A percentile compares a stretch with the other conserved stretches of the same genome.
Evolutionary conservation across 2,797 vertebrate species (phyloP).

Genomic region (Macroramphosus scolopax): DNA sequence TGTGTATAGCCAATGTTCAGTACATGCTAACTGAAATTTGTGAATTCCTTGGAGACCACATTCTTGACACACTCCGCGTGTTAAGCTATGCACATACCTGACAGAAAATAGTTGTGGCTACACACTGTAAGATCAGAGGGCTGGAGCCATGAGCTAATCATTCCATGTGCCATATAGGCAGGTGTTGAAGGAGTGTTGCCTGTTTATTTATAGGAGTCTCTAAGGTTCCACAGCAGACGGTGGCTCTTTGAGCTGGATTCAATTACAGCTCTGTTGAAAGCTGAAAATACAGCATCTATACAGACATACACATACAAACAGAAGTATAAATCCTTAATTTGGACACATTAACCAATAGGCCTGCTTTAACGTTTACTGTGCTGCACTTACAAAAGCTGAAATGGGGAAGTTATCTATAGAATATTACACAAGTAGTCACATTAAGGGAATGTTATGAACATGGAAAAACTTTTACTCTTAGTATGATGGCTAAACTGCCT

Average conservation of each 20-base stretch:
- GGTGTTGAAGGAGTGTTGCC: conserved; percentile 71
- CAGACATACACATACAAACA: conserved; percentile 43
- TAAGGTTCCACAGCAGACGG: conserved; percentile 72
- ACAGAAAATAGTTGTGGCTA: conserved; percentile 69
- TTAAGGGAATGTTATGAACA: too few relatives aligned
- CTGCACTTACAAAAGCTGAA: too few relatives aligned
- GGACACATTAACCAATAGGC: conserved; percentile 8
- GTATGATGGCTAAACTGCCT: too few relatives aligned
- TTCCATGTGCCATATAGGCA: conserved; percentile 71
- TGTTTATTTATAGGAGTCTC: conserved; percentile 79
- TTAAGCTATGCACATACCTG: conserved; percentile 59
- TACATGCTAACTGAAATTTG: conserved; percentile 31
- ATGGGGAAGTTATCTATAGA: too few relatives aligned
- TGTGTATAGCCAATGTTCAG: conserved; percentile 12
- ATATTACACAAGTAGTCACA: too few relatives aligned
- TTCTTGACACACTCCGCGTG: conserved; percentile 53
- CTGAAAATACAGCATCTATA: conserved; percentile 62
- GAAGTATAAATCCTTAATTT: conserved; percentile 39
- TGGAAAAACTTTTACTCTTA: too few relatives aligned
- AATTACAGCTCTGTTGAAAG: conserved; percentile 73
- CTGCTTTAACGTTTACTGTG: too few relatives aligned
- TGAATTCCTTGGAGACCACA: conserved; percentile 54
- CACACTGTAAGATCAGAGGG: conserved; percentile 68
- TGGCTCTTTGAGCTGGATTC: conserved; percentile 68
- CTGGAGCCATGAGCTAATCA: conserved; percentile 73